Evolutionary conservation across 2,797 vertebrate species (phyloP).

Genomic region (Podargus strigoides): DNA sequence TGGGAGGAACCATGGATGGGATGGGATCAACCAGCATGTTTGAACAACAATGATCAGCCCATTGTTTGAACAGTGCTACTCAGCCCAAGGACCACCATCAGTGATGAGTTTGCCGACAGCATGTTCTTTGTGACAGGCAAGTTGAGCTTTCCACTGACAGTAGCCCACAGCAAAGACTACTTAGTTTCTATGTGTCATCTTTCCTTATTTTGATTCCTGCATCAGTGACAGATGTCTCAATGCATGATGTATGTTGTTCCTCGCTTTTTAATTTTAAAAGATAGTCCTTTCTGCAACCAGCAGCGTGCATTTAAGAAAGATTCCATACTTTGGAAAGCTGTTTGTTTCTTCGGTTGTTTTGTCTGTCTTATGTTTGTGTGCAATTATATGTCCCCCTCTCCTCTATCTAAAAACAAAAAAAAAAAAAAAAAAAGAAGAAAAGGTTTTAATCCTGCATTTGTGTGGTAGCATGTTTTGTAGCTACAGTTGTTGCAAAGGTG

Average conservation of each 20-base stretch:
- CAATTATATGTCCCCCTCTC: neutral
- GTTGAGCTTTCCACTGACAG: neutral
- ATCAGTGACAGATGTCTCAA: neutral
- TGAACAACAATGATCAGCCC: too few species aligned
- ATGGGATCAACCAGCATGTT: neutral
- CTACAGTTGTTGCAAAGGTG: neutral
- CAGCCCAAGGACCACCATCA: neutral
- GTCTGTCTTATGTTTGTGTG: neutral
- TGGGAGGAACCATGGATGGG: neutral
- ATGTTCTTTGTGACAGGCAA: neutral
- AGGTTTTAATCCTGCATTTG: neutral
- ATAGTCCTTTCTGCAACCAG: neutral
- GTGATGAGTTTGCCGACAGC: neutral
- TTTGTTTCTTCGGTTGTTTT: neutral
- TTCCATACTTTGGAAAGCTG: neutral
- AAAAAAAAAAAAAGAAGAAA: accelerated
- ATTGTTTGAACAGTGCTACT: neutral
- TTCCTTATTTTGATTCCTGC: neutral
- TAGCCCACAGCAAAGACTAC: neutral
- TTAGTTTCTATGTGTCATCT: neutral
- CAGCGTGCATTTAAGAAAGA: neutral
- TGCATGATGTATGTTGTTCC: neutral
- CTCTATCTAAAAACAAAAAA: neutral
- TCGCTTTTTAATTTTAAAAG: neutral
- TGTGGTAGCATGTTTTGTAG: neutral